These are phyloP conservation scores for Bothrops jararaca DNA, from an alignment of 2,113 vertebrate species.

Conservation along the genomic window DNA sequence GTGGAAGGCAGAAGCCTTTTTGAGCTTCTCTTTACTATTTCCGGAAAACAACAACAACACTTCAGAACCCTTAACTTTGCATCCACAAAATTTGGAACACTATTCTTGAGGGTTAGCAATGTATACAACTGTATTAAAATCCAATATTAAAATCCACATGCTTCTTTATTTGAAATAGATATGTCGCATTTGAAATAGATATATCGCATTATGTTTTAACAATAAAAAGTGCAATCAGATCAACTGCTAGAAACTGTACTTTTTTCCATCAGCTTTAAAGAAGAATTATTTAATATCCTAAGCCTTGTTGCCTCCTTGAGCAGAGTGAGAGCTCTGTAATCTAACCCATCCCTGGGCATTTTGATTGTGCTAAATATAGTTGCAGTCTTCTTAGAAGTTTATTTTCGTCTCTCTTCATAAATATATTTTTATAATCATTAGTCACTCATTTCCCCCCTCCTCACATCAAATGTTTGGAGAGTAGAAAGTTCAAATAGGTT, in stretches of 20 bases:
- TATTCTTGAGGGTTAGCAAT: neutral
- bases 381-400: neutral
- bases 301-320: neutral
- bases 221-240: neutral
- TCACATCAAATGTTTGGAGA: neutral
- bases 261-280: neutral
- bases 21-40: neutral
- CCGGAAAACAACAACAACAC: neutral
- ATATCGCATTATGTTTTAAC: neutral
- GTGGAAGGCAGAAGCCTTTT: neutral
- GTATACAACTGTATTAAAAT: neutral
- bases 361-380: conserved; percentile 39
- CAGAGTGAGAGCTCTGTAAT: neutral
- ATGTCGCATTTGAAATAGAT: neutral
- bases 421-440: neutral
- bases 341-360: conserved; percentile 5
- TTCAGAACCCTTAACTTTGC: neutral
- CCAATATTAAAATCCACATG: neutral
- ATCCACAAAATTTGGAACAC: neutral
- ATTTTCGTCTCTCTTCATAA: conserved; percentile 25
- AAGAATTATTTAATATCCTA: neutral
- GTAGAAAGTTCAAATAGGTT: neutral
- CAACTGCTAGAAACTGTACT: neutral
- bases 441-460: neutral
- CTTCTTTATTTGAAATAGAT: neutral